phyloP scores from a whole-genome alignment of 2,888 invertebrate species.

The Chymomyza amoena region DNA sequence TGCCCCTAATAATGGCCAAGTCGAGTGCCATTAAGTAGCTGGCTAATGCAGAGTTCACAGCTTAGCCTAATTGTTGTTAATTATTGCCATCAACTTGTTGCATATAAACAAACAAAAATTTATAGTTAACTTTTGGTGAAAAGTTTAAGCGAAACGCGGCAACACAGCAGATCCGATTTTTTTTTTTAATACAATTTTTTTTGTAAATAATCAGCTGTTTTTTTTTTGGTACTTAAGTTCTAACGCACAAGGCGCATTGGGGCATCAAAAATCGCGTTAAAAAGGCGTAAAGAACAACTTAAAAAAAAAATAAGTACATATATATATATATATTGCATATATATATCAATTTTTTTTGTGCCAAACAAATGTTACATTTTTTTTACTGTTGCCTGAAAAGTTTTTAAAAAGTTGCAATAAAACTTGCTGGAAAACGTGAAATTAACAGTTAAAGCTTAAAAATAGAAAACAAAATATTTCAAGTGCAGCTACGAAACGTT shows the following conservation, averaged over 20 bases:
- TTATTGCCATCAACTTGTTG: neutral
- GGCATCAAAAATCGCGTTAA: neutral
- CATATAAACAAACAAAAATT: neutral
- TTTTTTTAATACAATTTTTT: too few species aligned
- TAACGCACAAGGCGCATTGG: neutral
- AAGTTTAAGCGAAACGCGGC: neutral
- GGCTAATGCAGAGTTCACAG: too few species aligned
- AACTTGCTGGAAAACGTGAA: neutral
- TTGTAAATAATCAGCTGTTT: slow-evolving; percentile 5
- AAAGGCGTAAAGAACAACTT: neutral
- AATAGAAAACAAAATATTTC: slow-evolving; percentile 13
- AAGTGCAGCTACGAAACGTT: slow-evolving; percentile 22
- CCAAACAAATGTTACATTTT: neutral
- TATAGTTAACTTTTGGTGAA: neutral
- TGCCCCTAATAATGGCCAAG: neutral
- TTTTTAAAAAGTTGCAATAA: neutral
- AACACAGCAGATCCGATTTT: neutral
- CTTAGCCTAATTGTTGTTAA: neutral
- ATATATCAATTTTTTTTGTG: neutral
- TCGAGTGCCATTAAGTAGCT: too few species aligned
- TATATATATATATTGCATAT: too few species aligned
- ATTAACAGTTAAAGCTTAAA: slow-evolving; percentile 1
- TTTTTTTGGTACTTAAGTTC: neutral
- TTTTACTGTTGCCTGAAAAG: neutral
- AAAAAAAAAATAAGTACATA: slow-evolving; percentile 9